Evolutionary conservation across 2,113 vertebrate genomes (phyloP).

Genomic region (Bagarius yarrelli): DNA sequence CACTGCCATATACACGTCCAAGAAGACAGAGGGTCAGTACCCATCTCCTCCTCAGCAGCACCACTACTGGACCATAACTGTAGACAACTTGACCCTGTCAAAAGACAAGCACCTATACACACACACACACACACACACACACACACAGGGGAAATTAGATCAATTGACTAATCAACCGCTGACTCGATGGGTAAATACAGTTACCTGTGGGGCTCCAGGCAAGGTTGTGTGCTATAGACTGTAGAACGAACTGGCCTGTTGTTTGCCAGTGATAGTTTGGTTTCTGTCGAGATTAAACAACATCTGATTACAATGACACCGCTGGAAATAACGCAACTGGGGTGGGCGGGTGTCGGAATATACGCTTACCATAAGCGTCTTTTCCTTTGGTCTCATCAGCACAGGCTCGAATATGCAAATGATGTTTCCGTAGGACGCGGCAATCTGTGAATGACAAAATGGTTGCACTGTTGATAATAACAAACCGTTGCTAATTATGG

Average conservation of each 20-base stretch:
- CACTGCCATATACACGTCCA: conserved; percentile 94
- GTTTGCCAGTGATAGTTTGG: conserved; percentile 92
- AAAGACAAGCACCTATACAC: conserved; percentile 78
- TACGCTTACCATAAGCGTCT: conserved; percentile 75
- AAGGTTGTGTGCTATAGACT: conserved; percentile 82
- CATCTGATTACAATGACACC: conserved; percentile 1
- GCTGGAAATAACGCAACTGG: neutral
- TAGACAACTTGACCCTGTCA: conserved; percentile 85
- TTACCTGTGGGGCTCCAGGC: conserved; percentile 92
- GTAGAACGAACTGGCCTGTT: conserved; percentile 85
- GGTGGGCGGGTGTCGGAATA: neutral
- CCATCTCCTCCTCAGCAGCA: conserved; percentile 58
- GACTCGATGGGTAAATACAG: neutral
- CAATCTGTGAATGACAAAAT: conserved; percentile 77
- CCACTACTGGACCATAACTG: conserved; percentile 84
- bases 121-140: neutral
- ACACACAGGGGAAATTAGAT: neutral
- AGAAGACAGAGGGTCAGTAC: conserved; percentile 61
- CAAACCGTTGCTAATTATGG: neutral
- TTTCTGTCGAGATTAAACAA: conserved; percentile 67
- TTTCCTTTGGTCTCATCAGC: conserved; percentile 75
- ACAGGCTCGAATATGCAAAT: conserved; percentile 93
- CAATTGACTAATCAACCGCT: neutral
- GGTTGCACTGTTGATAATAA: neutral
- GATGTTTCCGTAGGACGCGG: conserved; percentile 90